Base-by-base conservation (phyloP, 1,140 invertebrate species). In the Condylostylus longicornis region DNA sequence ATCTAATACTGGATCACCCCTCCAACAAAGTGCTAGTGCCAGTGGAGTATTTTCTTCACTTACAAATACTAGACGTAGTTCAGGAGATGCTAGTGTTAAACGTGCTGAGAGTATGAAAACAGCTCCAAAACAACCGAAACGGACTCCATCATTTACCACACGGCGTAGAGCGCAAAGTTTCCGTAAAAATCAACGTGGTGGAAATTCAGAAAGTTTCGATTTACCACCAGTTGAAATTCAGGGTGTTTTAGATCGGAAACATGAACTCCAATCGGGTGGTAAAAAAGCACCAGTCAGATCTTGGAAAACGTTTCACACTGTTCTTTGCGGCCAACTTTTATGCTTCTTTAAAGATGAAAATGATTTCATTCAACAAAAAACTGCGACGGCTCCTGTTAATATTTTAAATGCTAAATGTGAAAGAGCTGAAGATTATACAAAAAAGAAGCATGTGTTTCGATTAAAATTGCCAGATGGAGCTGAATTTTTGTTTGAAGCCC, bases 281-380 rank as follows among this genome's bases (percentile, higher is more conserved):
- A 95, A 94, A 62, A 80, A 86, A 45, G 90, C 93, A 1, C 82
- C 90, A 0, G 85, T 95, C 9, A 67, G 94, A 5, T 91, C 88
- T 0, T 98, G 94, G 94, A 94, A 94, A 51, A 77, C 75, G 33
- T 91, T 85, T 62, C 94, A 96, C 58, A 88, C 87, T 45, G 91
- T 97, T 19, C 66, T 98, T 2, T 97, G 90, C 56, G 93, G 93
- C 1, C 93, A 98, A 58, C 61, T 97, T 40, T 64, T 98, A 17
- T 97, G 91, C 65, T 98, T 98, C 78, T 98, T 97, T 68, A 89
- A 93, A 56, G 93, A 95, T 56, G 79, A 85, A 50, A 77, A 82
- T 42, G 89, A 93, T 68, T 96, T 95, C 63, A 66, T 74, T 29
- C 74, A 77, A 38, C 77, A 80, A 47, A 93, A 94, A 65, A 85